Evolutionary conservation across 2,888 invertebrate species (phyloP).

Genomic region (Trachelus stipa): DNA sequence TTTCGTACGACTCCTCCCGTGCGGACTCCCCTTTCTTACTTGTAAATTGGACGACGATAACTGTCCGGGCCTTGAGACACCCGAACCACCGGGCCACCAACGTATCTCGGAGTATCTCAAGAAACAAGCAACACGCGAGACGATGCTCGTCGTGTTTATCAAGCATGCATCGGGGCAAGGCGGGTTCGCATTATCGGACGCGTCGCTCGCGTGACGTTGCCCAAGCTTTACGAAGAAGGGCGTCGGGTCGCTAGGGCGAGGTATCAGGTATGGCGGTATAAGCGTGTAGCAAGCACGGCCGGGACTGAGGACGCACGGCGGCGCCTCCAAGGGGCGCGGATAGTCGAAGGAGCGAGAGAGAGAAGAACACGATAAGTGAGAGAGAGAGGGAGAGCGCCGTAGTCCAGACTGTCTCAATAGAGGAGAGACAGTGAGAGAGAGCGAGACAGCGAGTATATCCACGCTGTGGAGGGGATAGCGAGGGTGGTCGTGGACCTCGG

Average conservation of each 20-base stretch:
- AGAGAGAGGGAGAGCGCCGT: conserved; percentile 10
- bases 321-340: conserved; percentile 39
- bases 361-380: conserved; percentile 19
- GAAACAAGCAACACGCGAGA: neutral
- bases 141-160: neutral
- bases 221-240: conserved; percentile 40
- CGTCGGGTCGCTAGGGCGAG: conserved; percentile 27
- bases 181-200: conserved; percentile 45
- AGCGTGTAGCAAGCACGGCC: conserved; percentile 3
- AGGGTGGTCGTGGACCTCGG: conserved; percentile 38
- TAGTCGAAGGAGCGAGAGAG: conserved; percentile 28
- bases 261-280: conserved; percentile 36
- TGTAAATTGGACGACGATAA: neutral
- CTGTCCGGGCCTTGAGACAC: neutral
- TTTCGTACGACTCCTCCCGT: neutral
- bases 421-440: conserved; percentile 27
- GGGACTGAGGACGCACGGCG: neutral
- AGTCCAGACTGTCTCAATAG: neutral
- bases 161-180: conserved; percentile 40
- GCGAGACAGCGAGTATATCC: conserved; percentile 17
- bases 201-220: conserved; percentile 49
- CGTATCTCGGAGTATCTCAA: neutral
- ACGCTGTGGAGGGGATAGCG: conserved; percentile 66
- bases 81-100: neutral
- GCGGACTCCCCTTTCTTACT: neutral